A percentile compares a stretch with the other conserved stretches of the same genome.
Evolutionary conservation across 2,113 vertebrate species (phyloP).

Genomic region (Mobula hypostoma): DNA sequence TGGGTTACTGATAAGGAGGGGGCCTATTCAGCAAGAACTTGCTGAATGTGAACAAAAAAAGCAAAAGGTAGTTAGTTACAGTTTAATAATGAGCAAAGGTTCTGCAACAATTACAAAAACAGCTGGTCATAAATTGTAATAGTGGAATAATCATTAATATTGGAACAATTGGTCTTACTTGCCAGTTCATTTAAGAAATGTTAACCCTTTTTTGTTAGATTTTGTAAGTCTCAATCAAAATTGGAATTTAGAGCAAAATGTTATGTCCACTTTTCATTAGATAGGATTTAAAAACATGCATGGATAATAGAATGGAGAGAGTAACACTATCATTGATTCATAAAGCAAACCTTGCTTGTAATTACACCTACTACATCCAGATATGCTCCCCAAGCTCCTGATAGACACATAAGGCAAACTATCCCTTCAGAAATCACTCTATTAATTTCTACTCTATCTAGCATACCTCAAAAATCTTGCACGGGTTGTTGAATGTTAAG

Average conservation of each 20-base stretch:
- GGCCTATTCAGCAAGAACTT: neutral
- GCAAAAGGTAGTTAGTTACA: neutral
- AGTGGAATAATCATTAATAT: neutral
- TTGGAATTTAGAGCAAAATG: neutral
- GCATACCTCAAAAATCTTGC: too few species aligned
- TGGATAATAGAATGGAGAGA: too few species aligned
- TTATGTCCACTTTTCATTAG: neutral
- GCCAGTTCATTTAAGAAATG: too few species aligned
- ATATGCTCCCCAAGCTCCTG: too few species aligned
- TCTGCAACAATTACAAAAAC: neutral
- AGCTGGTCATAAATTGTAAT: neutral
- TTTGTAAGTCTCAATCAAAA: neutral
- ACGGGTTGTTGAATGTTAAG: too few species aligned
- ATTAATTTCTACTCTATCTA: too few species aligned
- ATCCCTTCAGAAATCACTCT: too few species aligned
- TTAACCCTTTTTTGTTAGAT: neutral
- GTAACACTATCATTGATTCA: neutral
- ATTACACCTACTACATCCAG: neutral
- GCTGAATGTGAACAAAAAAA: constrained; percentile 7
- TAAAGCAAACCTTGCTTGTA: neutral
- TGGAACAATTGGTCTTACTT: neutral
- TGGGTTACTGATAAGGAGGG: too few species aligned
- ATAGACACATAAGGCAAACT: too few species aligned
- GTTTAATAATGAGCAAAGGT: neutral
- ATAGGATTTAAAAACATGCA: neutral